Conservation (phyloP, 2,113 vertebrate species). For the human (Homo sapiens) region GRCh38 chr6:108361501-108362000, state of each 20-base stretch:
- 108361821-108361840: neutral
- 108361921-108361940: neutral
- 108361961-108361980: neutral
- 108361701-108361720: neutral
- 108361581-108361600: neutral
- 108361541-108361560: neutral
- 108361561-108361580: neutral
- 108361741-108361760: neutral
- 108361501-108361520: neutral
- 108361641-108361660: neutral
- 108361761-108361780: neutral
- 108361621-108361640: neutral
- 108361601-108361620: neutral
- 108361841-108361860: neutral
- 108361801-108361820: neutral
- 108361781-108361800: neutral
- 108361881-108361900: neutral
- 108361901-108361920: constrained; percentile 3
- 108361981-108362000: constrained; percentile 9
- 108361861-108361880: neutral
- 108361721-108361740: neutral
- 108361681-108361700: neutral
- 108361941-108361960: neutral
- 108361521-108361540: neutral
- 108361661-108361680: neutral